Evolutionary conservation across 1,140 invertebrate genomes (phyloP).

Genomic region (Bombus sibiricus): DNA sequence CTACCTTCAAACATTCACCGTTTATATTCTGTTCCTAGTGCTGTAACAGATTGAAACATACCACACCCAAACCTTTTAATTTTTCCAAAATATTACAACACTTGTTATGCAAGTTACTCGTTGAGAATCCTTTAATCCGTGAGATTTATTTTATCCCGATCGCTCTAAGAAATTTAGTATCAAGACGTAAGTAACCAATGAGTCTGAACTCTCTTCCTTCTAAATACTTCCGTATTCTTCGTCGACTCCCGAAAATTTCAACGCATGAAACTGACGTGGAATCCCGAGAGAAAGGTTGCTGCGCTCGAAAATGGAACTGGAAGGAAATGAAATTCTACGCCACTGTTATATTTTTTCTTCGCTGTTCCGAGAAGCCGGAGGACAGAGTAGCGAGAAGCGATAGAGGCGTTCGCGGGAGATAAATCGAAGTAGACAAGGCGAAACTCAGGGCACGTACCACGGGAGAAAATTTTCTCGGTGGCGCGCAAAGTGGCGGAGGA

Average conservation of each 20-base stretch:
- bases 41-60: too few relatives aligned
- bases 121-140: too few relatives aligned
- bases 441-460: slow-evolving; percentile 24
- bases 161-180: too few relatives aligned
- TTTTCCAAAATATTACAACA: too few relatives aligned
- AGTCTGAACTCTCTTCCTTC: too few relatives aligned
- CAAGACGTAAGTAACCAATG: too few relatives aligned
- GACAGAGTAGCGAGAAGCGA: background rate
- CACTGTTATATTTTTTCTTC: background rate
- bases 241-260: background rate
- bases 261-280: background rate
- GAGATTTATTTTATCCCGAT: too few relatives aligned
- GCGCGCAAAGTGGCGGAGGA: background rate
- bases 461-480: slow-evolving; percentile 32
- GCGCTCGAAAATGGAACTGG: background rate
- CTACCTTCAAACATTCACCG: too few relatives aligned
- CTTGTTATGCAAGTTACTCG: too few relatives aligned
- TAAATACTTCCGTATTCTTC: too few relatives aligned
- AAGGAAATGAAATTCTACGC: background rate
- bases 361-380: background rate
- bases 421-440: slow-evolving; percentile 10
- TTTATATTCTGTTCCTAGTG: too few relatives aligned
- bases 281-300: background rate
- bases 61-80: too few relatives aligned
- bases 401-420: background rate